Evolutionary conservation across 1,140 invertebrate species (phyloP).

Genomic region (Neotoxoptera formosana): DNA sequence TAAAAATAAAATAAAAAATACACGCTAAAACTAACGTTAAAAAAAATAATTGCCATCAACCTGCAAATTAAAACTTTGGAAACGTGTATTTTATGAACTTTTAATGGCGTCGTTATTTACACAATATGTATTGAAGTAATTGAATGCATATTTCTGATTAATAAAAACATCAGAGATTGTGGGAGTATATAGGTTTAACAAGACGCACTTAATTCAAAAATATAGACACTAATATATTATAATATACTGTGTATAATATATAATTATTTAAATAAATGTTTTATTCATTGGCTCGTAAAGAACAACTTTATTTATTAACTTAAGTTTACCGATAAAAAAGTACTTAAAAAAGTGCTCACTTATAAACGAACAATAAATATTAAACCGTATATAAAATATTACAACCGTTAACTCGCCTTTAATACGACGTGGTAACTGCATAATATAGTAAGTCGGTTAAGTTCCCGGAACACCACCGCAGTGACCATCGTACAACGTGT

Average conservation of each 20-base stretch:
- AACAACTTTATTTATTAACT: neutral
- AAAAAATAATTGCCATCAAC: neutral
- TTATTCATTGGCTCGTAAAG: neutral
- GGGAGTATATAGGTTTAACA: neutral
- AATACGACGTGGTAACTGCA: neutral
- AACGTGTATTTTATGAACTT: neutral
- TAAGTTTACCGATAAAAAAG: neutral
- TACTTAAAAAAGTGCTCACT: neutral
- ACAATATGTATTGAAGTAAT: neutral
- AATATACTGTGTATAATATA: neutral
- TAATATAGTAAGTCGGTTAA: neutral
- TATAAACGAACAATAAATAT: neutral
- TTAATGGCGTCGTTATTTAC: neutral
- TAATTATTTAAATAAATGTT: neutral
- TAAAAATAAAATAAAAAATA: neutral
- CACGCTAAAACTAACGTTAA: neutral
- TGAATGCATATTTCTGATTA: neutral
- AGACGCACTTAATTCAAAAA: neutral
- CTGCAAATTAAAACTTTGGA: neutral
- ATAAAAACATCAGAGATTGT: neutral
- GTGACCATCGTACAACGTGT: neutral
- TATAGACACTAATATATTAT: neutral
- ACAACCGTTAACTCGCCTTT: neutral
- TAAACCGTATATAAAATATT: neutral
- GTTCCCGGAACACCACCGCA: neutral